Conservation (phyloP, 2,797 vertebrate genomes). For the Pseudochirops corinnae region DNA sequence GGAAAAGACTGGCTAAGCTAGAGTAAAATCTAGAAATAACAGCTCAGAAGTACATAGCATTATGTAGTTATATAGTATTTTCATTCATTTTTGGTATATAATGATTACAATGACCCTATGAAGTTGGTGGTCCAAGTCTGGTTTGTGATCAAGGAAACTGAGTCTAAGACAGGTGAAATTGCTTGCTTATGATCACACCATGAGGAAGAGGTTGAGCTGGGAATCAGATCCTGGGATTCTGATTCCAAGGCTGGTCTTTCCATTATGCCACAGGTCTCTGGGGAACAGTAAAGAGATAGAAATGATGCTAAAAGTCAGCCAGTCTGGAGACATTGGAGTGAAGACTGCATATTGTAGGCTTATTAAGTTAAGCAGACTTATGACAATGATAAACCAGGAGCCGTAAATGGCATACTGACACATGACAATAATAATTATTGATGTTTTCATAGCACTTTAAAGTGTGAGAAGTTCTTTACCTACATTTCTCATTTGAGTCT, state of each 20-base stretch:
- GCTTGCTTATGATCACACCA: not conserved
- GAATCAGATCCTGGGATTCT: not conserved
- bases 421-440: not conserved
- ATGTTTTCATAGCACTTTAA: not conserved
- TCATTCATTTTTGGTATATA: not conserved
- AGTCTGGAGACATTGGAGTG: not conserved
- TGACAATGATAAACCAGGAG: not conserved
- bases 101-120: not conserved
- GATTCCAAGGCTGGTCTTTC: not conserved
- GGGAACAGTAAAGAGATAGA: not conserved
- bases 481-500: not conserved
- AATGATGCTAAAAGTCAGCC: not conserved
- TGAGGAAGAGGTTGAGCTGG: not conserved
- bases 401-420: not conserved
- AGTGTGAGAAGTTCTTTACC: not conserved
- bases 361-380: not conserved
- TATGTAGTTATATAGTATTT: not conserved
- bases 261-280: not conserved
- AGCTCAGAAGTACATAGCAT: not conserved
- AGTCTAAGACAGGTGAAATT: not conserved
- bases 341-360: not conserved
- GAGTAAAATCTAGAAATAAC: not conserved
- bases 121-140: not conserved
- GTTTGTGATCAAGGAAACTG: not conserved
- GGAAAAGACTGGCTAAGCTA: slow-evolving; percentile 4